Evolutionary conservation across 2,888 invertebrate species (phyloP), one percentile per base, ranked within the genome.

Genomic region (Leucozona laternaria): DNA sequence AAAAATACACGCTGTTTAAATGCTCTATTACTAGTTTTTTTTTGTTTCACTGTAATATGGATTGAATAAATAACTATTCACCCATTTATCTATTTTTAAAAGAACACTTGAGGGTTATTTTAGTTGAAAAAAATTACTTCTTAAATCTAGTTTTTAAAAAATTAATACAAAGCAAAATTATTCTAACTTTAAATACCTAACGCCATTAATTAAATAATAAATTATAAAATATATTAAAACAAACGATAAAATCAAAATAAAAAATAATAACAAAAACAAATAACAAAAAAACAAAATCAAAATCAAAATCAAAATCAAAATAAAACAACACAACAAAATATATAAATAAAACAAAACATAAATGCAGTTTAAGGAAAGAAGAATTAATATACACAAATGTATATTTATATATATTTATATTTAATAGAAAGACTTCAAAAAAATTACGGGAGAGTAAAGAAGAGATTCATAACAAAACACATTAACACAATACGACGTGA

Each of bases 391-490:
- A 83, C 79, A 83, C 79, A 87, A 78, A 82, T 79, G 75, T 86
- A 79, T 86, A 82, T 77, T 75, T 79, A 79, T 79, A 86, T 72
- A 81, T 75, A 82, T 68, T 62, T 87, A 85, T 79, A 88, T 81
- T 80, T 72, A 84, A 77, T 83, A 88, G 88, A 83, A 84, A 83
- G 79, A 84, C 82, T 79, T 84, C 68, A 77, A 88, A 84, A 84
- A 86, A 84, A 79, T 75, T 79, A 88, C 78, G 80, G 80, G 88
- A 85, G 84, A 88, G 88, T 80, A 80, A 85, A 85, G 84, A 88
- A 83, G 80, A 88, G 77, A 83, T 87, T 87, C 87, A 87, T 87
- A 87, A 87, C 87, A 87, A 83, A 87, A 87, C 87, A 87, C 87
- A 87, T 87, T 87, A 87, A 87, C 83, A 87, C 87, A 87, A 79